phyloP scores from a whole-genome alignment of 2,797 vertebrate species.

The Kryptopterus vitreolus region DNA sequence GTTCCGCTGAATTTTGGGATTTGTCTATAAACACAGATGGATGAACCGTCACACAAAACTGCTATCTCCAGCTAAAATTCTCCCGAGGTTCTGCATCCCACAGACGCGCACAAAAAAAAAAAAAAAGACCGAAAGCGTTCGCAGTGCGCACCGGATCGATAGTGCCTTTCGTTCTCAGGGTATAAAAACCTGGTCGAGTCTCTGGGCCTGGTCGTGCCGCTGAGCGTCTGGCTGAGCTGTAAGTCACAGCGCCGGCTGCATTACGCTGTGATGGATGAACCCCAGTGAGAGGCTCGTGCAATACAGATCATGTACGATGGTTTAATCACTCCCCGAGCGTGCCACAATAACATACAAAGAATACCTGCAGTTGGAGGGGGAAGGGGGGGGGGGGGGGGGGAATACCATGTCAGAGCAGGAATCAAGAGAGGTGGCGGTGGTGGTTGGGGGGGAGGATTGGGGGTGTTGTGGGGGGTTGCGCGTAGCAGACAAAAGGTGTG shows the following conservation, averaged over 20 bases:
- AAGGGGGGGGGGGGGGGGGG: conserved; percentile 55
- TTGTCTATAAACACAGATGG: background rate
- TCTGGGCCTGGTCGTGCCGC: conserved; percentile 3
- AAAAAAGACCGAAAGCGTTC: conserved; percentile 29
- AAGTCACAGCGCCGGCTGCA: conserved; percentile 77
- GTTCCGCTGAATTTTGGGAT: no score
- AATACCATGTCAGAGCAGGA: conserved; percentile 63
- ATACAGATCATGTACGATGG: conserved; percentile 77
- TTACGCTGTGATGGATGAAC: conserved; percentile 81
- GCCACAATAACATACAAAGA: conserved; percentile 67
- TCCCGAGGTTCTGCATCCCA: background rate
- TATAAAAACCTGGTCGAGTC: conserved; percentile 22
- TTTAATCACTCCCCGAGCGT: conserved; percentile 78
- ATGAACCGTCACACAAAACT: background rate
- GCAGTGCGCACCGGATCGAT: conserved; percentile 37
- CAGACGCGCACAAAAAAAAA: conserved; percentile 27
- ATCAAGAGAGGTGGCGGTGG: conserved; percentile 18
- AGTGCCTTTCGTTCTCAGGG: conserved; percentile 22
- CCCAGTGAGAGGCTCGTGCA: conserved; percentile 75
- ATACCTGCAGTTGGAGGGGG: conserved; percentile 44
- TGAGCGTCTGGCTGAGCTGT: conserved; percentile 70
- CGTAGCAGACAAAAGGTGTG: conserved; percentile 39
- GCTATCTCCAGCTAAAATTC: background rate
- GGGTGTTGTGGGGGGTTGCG: conserved; percentile 16
- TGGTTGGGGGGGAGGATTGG: background rate